Conservation (phyloP, 2,888 invertebrate species). For the Sinotaia quadrata region DNA sequence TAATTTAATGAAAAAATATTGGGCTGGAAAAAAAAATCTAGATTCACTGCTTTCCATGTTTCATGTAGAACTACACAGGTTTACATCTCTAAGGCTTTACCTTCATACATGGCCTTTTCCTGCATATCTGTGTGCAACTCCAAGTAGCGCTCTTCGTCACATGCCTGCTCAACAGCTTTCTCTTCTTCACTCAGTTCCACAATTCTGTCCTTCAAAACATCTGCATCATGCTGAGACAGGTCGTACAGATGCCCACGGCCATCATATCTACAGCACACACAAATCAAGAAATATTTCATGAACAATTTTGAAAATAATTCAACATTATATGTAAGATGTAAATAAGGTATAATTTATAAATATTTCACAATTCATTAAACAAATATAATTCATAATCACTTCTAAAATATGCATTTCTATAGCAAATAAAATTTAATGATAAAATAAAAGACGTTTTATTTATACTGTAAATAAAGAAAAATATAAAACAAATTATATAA, state of each 20-base stretch:
- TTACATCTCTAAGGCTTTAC: conserved; percentile 76
- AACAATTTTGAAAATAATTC: no score
- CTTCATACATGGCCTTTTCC: conserved; percentile 91
- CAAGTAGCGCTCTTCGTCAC: conserved; percentile 95
- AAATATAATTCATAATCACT: no score
- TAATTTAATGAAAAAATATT: neutral
- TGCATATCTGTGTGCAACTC: conserved; percentile 87
- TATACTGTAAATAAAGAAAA: no score
- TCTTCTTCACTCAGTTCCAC: conserved; percentile 82
- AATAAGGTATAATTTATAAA: no score
- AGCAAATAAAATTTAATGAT: no score
- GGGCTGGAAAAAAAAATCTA: neutral
- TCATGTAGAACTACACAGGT: neutral
- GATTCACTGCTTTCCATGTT: neutral
- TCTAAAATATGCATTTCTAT: no score
- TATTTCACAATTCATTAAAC: no score
- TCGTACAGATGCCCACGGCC: conserved; percentile 93
- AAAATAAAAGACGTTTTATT: no score
- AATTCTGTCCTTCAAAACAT: conserved; percentile 76
- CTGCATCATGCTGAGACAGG: conserved; percentile 84
- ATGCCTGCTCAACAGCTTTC: conserved; percentile 87
- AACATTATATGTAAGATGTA: no score
- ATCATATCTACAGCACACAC: conserved; percentile 83
- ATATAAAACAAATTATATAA: no score
- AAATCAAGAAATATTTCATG: no score